These are phyloP conservation scores for Heliconius hewitsoni DNA, from an alignment of 1,140 invertebrate genomes.

Conservation along the genomic window DNA sequence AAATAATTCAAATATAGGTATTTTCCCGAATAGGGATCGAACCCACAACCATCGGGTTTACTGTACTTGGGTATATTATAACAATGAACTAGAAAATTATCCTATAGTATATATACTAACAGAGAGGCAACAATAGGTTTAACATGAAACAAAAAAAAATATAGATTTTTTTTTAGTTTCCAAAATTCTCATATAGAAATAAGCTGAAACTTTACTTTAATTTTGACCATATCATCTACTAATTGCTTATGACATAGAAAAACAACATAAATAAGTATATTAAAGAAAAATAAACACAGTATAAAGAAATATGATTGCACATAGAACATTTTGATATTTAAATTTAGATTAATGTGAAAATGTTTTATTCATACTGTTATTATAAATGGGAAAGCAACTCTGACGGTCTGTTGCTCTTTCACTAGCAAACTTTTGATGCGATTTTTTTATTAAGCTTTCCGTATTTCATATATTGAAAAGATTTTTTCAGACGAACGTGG, in stretches of 20 bases:
- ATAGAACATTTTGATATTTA: background rate
- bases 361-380: slow-evolving; percentile 9
- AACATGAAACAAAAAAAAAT: background rate
- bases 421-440: background rate
- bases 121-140: no score
- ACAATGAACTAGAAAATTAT: no score
- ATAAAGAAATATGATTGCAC: background rate
- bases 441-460: background rate
- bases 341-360: slow-evolving; percentile 15
- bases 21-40: no score
- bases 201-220: background rate
- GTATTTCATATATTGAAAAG: background rate
- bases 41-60: no score
- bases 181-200: background rate
- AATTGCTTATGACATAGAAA: no score
- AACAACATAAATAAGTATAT: background rate
- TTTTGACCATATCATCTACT: no score
- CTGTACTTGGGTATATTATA: no score
- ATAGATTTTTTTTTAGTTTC: background rate
- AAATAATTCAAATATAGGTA: no score
- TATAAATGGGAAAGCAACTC: slow-evolving; percentile 1
- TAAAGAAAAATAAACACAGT: background rate
- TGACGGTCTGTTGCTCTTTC: background rate
- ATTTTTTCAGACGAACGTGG: background rate
- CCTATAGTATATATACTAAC: no score